phyloP scores from a whole-genome alignment of 2,113 vertebrate genomes.

The Chionis minor region DNA sequence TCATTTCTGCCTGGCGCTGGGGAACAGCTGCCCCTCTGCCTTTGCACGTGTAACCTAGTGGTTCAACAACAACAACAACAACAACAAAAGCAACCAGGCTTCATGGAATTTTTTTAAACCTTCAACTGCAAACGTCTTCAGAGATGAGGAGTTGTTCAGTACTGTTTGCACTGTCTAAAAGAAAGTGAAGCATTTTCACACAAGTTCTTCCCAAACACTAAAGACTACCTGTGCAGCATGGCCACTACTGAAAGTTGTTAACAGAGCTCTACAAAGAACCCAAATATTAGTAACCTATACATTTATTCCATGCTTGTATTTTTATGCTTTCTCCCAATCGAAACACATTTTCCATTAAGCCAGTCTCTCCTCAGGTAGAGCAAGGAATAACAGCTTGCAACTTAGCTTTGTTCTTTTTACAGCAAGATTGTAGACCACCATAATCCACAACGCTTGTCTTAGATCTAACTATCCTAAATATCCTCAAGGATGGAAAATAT shows the following conservation, averaged over 20 bases:
- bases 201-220: background rate
- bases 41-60: background rate
- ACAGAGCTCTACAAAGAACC: background rate
- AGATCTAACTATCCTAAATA: background rate
- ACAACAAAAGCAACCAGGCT: background rate
- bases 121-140: background rate
- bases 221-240: rapidly evolving
- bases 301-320: background rate
- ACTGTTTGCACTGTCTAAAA: background rate
- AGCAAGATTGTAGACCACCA: background rate
- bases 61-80: background rate
- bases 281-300: background rate
- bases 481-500: background rate
- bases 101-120: background rate
- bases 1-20: background rate
- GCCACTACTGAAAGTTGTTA: background rate
- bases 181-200: background rate
- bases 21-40: background rate
- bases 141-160: background rate
- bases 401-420: background rate
- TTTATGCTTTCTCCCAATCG: background rate
- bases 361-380: background rate
- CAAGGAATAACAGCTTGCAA: background rate
- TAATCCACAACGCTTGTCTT: background rate
- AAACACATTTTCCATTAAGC: background rate